Percentiles rank a stretch among this genome's conserved stretches.
Evolutionary conservation across 2,113 vertebrate genomes (phyloP).

Genomic region (Argyrosomus japonicus): DNA sequence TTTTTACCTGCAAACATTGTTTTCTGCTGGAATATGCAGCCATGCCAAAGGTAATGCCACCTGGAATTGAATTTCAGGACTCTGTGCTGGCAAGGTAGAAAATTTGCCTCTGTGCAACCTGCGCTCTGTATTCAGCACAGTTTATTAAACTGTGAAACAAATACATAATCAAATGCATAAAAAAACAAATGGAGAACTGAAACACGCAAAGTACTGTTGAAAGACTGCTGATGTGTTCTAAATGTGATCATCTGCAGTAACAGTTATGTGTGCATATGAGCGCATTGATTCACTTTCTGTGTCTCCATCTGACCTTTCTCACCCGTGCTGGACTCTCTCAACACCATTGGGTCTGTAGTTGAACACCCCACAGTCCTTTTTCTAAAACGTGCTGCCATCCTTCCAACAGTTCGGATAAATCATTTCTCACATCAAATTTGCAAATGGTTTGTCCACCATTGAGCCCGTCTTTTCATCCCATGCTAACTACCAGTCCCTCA

Average conservation of each 20-base stretch:
- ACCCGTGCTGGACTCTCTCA: background rate
- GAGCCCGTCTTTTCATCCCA: background rate
- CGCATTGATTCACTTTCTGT: background rate
- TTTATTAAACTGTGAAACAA: background rate
- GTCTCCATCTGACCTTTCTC: too few species aligned
- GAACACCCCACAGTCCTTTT: background rate
- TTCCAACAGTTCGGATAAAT: background rate
- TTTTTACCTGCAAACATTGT: background rate
- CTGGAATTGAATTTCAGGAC: background rate
- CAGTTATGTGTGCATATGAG: background rate
- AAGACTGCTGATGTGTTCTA: background rate
- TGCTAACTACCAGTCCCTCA: conserved; percentile 21
- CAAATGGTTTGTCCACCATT: conserved; percentile 6
- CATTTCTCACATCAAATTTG: background rate
- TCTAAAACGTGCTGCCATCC: background rate
- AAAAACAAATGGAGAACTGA: background rate
- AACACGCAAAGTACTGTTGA: background rate
- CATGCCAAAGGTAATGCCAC: background rate
- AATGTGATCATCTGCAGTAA: background rate
- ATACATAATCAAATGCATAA: background rate
- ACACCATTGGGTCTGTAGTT: background rate
- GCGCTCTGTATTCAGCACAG: too few species aligned
- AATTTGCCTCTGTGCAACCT: background rate
- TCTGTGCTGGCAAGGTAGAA: background rate
- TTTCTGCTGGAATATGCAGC: background rate